Base-by-base conservation (phyloP, 1,140 invertebrate species). In the Lepidurus apus region DNA sequence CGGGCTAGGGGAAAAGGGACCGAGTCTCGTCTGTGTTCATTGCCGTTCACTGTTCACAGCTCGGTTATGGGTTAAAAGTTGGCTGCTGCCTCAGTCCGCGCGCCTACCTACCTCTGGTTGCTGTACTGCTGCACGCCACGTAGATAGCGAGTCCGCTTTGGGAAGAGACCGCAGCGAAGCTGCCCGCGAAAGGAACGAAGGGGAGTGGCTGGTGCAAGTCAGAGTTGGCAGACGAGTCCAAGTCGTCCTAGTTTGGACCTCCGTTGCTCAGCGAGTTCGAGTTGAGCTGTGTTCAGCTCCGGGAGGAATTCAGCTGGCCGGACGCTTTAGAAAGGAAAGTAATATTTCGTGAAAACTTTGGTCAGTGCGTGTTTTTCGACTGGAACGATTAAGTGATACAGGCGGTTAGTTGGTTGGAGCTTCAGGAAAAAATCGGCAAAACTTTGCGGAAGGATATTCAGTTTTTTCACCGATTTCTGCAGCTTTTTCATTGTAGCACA, bases 241-340 rank as follows among this genome's bases (percentile, higher is more conserved):
- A 21, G 53, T 65, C 53, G 21, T 21, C n/a, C 53, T 65, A 65
- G 53, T 65, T 65, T 65, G 21, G 53, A 65, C 53, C 53, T 65
- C 0, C 53, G 53, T 65, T 65, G 13, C 53, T 65, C 21, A 65
- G 53, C 53, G 53, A 65, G 53, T 65, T 65, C 53, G 53, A 65
- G 53, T 65, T 65, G 53, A 65, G 53, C 53, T 65, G 53, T 65
- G 53, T 65, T 65, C 17, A 65, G 53, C 53, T 65, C 53, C 13
- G 53, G 53, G 53, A 65, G 53, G 53, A 65, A n/a, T 65, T 65
- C 53, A 65, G 53, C 53, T 65, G 53, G 53, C 53, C 13, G n/a
- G 53, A 65, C 17, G n/a, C 53, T 21, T 65, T 65, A 7, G 21
- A 21, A 13, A 65, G 53, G 13, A 65, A 13, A 6, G 17, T 65